Base-by-base conservation (phyloP, 2,113 vertebrate genomes). In the Etheostoma cragini region DNA sequence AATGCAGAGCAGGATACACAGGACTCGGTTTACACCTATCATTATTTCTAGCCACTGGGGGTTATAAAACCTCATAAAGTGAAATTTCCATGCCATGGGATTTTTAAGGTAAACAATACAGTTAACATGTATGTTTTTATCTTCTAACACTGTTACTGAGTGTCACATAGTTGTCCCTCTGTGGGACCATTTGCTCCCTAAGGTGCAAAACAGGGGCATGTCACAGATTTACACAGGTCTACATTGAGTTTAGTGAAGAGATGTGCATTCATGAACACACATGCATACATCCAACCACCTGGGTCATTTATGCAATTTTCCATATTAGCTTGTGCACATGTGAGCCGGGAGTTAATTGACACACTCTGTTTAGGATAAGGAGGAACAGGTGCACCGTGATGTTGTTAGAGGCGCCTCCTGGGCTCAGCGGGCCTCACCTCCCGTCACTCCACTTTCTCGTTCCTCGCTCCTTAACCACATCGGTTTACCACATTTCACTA, bases 371-470 rank as follows among this genome's bases (percentile, higher is more conserved):
- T 50, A 50, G 69, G 45, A 67, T 81, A 11, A 83, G 75, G 68
- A 84, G 78, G 52, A 84, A 58, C 85, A 92, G 83, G 87, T 77
- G 81, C 79, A 71, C 13, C 17, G 12, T 81, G 67, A 78, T 86
- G 84, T 78, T 53, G 62, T 50, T 33, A 71, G 74, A 87, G 58
- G 79, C 88, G 76, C 63, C 72, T 78, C 62, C 57, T 49, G 78
- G 57, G 70, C 35, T 67, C 83, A 42, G 69, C 19, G 5, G 72
- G 42, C 76, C 53, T 84, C 69, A 83, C 76, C 72, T 77, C 76
- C 63, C 35, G 24, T 65, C 50, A 68, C 26, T 62, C 22, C 3
- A 4, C 38, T 14, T 64, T 58, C 64, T 33, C 6, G 22, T 50
- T 8, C 53, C 64, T 47, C 33, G 72, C 30, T 45, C 54, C 50